phyloP scores from a whole-genome alignment of 2,888 invertebrate genomes.

The Machimus atricapillus region DNA sequence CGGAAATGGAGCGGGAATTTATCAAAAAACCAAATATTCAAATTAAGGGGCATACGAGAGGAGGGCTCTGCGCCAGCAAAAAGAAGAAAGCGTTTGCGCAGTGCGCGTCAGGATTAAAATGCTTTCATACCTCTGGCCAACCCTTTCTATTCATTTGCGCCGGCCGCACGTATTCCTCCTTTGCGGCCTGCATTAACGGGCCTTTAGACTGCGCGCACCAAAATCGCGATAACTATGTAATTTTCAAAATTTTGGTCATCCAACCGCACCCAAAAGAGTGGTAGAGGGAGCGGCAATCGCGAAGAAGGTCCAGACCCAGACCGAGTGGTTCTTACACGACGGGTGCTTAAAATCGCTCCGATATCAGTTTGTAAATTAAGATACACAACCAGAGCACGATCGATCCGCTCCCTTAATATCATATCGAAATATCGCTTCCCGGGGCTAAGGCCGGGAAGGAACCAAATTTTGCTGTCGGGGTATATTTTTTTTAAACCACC shows the following conservation, averaged over 20 bases:
- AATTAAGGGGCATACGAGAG: neutral
- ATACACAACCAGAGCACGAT: conserved; percentile 6
- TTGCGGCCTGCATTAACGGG: neutral
- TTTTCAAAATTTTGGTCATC: neutral
- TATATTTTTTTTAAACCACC: neutral
- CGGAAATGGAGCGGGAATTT: neutral
- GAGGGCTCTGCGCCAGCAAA: neutral
- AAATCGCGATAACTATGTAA: conserved; percentile 34
- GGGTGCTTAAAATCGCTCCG: conserved; percentile 6
- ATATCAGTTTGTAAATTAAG: conserved; percentile 19
- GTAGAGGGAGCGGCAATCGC: neutral
- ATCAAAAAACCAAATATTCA: conserved; percentile 9
- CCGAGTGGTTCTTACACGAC: neutral
- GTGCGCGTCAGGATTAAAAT: conserved; percentile 22
- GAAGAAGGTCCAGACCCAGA: neutral
- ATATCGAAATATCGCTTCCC: conserved; percentile 30
- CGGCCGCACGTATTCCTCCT: neutral
- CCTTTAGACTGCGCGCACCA: neutral
- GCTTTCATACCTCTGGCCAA: conserved; percentile 1
- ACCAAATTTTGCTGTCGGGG: neutral
- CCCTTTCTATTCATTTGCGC: conserved; percentile 24
- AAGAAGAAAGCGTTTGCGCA: neutral
- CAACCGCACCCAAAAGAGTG: neutral
- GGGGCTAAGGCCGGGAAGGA: neutral
- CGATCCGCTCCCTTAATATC: conserved; percentile 4